phyloP scores from a whole-genome alignment of 2,113 vertebrate species.

The Eurystomus gularis region DNA sequence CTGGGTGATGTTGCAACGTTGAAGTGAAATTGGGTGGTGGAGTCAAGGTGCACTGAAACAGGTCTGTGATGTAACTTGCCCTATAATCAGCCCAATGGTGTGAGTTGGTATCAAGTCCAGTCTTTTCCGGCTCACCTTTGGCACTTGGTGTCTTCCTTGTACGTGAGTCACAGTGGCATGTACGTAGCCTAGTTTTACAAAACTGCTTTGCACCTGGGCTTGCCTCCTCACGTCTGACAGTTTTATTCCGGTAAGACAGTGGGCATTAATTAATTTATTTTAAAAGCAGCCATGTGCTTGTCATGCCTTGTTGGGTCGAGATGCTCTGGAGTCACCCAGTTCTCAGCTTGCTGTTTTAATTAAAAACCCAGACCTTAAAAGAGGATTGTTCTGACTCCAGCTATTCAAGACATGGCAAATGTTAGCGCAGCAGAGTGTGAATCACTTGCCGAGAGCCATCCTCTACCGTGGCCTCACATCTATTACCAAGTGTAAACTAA shows the following conservation, averaged over 20 bases:
- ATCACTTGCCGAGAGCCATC: not conserved
- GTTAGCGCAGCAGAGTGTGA: constrained; percentile 4
- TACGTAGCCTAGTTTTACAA: not conserved
- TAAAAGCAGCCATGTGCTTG: constrained; percentile 8
- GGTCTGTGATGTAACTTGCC: accelerated
- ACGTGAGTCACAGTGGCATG: accelerated
- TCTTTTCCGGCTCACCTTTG: not conserved
- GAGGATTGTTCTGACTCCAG: not conserved
- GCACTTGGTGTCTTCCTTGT: not conserved
- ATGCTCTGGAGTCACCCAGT: not conserved
- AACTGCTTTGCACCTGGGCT: not conserved
- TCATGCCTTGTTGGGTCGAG: not conserved
- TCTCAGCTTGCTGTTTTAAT: constrained; percentile 34
- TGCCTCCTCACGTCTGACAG: not conserved
- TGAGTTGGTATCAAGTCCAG: not conserved
- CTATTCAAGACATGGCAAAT: not conserved
- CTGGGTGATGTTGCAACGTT: accelerated
- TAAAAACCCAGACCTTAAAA: constrained; percentile 1
- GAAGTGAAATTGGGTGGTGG: not conserved
- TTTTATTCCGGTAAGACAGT: not conserved
- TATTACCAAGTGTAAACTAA: constrained; percentile 19
- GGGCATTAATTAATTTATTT: constrained; percentile 25
- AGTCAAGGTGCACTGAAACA: not conserved
- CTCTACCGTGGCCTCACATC: not conserved
- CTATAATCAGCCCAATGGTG: not conserved